These are phyloP conservation scores for Epicauta chinensis DNA, from an alignment of 1,140 invertebrate species.

Conservation along the genomic window DNA sequence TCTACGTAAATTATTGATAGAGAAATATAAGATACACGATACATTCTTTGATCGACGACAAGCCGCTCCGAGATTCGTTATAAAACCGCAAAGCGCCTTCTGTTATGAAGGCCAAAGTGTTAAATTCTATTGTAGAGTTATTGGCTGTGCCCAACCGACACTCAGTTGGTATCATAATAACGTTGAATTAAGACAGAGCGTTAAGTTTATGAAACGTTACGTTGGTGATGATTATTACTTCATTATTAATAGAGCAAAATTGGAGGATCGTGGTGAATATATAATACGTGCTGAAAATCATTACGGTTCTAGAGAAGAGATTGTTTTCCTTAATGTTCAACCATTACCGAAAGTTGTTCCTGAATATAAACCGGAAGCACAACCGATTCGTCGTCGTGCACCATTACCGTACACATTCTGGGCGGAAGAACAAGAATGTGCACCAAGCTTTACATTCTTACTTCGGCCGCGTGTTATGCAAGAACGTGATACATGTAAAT, in stretches of 20 bases:
- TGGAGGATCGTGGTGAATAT: constrained; percentile 95
- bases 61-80: constrained; percentile 95
- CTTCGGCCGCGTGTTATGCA: constrained; percentile 97
- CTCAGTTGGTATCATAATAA: constrained; percentile 95
- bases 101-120: constrained; percentile 96
- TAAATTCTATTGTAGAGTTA: constrained; percentile 94
- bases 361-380: constrained; percentile 67
- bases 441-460: constrained; percentile 94
- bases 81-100: constrained; percentile 90
- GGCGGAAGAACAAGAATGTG: constrained; percentile 83
- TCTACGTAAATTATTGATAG: constrained; percentile 90
- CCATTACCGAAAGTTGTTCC: constrained; percentile 77
- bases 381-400: constrained; percentile 67
- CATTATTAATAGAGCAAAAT: constrained; percentile 91
- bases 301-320: constrained; percentile 93
- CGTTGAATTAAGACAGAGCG: constrained; percentile 89
- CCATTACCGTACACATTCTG: constrained; percentile 78
- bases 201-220: constrained; percentile 99
- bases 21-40: constrained; percentile 95
- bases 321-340: constrained; percentile 96
- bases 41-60: constrained; percentile 78
- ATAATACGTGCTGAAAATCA: constrained; percentile 96
- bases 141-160: constrained; percentile 89
- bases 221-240: constrained; percentile 94
- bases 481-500: constrained; percentile 87